Evolutionary conservation across 2,888 invertebrate species (phyloP).

Genomic region (Cosmopolites sordidus): DNA sequence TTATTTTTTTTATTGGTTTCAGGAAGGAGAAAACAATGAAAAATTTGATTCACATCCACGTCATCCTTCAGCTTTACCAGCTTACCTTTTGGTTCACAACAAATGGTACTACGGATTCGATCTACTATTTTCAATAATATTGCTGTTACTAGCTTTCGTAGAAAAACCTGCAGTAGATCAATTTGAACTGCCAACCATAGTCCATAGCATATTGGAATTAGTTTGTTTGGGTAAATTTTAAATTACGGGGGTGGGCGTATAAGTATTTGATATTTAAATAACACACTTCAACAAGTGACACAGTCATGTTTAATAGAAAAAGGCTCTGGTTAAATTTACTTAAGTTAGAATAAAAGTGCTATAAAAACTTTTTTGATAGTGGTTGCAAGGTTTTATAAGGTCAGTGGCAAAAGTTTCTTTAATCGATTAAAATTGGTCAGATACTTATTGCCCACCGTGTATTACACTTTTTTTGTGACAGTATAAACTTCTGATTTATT

Average conservation of each 20-base stretch:
- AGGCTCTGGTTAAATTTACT: no score
- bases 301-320: no score
- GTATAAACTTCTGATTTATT: neutral
- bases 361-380: no score
- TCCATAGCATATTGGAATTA: slow-evolving; percentile 78
- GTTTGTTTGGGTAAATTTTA: slow-evolving; percentile 54
- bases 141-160: slow-evolving; percentile 71
- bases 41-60: slow-evolving; percentile 86
- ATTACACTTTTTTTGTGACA: no score
- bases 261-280: no score
- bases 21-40: slow-evolving; percentile 89
- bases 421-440: no score
- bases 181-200: slow-evolving; percentile 70
- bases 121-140: slow-evolving; percentile 67
- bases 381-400: no score
- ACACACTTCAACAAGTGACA: no score
- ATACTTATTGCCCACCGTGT: no score
- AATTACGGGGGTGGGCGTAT: no score
- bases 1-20: slow-evolving; percentile 29
- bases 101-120: slow-evolving; percentile 82
- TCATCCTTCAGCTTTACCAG: slow-evolving; percentile 76
- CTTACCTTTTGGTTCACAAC: slow-evolving; percentile 83
- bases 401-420: no score
- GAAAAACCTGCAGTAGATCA: slow-evolving; percentile 76
- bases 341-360: no score